Conservation (phyloP, 23 tunicate species). For the Pegea sp. region DNA sequence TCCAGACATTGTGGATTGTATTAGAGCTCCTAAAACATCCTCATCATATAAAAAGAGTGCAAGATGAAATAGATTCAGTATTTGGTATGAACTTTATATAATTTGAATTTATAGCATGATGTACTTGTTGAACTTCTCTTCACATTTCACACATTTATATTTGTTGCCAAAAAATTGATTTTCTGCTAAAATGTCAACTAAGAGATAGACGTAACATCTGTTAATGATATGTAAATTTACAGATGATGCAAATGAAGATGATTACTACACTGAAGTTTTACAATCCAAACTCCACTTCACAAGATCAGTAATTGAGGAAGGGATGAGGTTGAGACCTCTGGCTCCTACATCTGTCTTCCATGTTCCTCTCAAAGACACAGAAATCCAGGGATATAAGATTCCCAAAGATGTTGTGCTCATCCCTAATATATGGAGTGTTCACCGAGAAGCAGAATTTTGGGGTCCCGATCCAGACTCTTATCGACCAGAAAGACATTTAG, state of each 20-base stretch:
- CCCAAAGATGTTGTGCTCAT: constrained; percentile 23
- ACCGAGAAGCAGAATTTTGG: constrained; percentile 42
- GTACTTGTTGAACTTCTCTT: background rate
- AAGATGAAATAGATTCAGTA: constrained; percentile 15
- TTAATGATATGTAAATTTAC: background rate
- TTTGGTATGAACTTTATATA: constrained; percentile 2
- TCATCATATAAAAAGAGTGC: constrained; percentile 14
- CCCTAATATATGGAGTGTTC: constrained; percentile 66
- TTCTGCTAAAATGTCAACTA: background rate
- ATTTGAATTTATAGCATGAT: background rate
- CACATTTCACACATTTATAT: background rate
- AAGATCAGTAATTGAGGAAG: constrained; percentile 45
- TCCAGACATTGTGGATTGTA: constrained; percentile 37
- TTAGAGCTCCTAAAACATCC: constrained; percentile 41
- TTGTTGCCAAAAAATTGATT: background rate
- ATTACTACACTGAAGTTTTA: background rate
- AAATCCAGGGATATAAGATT: constrained; percentile 23
- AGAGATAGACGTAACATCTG: too few species aligned
- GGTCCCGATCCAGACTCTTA: constrained; percentile 42
- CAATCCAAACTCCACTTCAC: constrained; percentile 2
- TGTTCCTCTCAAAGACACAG: constrained; percentile 27
- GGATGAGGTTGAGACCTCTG: constrained; percentile 39
- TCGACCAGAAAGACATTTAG: constrained; percentile 68
- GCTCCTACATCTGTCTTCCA: constrained; percentile 38
- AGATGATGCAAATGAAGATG: background rate